These are phyloP conservation scores for Microcaecilia unicolor DNA, from an alignment of 2,797 vertebrate genomes.

Conservation along the genomic window DNA sequence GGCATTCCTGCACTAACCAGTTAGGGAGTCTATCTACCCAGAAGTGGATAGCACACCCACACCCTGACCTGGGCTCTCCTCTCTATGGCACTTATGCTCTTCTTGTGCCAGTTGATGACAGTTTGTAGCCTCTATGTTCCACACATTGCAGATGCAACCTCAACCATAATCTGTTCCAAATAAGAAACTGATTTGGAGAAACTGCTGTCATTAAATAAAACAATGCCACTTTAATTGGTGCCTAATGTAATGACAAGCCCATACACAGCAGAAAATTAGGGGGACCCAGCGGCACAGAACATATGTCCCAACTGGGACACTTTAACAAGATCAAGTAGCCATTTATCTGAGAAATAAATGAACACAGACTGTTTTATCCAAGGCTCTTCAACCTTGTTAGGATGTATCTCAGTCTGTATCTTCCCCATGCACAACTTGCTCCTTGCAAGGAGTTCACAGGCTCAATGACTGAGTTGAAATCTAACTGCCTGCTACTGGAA, in stretches of 20 bases:
- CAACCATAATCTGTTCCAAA: neutral
- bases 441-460: no score
- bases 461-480: no score
- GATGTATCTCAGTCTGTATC: no score
- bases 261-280: neutral
- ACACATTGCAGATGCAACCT: neutral
- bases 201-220: no score
- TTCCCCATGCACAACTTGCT: no score
- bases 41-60: no score
- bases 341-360: neutral
- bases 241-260: neutral
- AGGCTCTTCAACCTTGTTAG: neutral
- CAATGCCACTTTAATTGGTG: neutral
- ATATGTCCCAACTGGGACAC: neutral
- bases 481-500: no score
- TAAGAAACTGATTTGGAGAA: neutral
- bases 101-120: no score
- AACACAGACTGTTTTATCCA: neutral
- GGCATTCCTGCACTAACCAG: no score
- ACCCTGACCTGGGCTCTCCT: no score
- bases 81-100: neutral
- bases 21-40: no score
- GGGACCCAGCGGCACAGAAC: neutral
- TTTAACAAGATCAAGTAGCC: neutral
- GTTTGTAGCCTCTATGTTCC: no score